These are phyloP conservation scores for Anadara kagoshimensis DNA, from an alignment of 1,140 invertebrate species.

Conservation along the genomic window DNA sequence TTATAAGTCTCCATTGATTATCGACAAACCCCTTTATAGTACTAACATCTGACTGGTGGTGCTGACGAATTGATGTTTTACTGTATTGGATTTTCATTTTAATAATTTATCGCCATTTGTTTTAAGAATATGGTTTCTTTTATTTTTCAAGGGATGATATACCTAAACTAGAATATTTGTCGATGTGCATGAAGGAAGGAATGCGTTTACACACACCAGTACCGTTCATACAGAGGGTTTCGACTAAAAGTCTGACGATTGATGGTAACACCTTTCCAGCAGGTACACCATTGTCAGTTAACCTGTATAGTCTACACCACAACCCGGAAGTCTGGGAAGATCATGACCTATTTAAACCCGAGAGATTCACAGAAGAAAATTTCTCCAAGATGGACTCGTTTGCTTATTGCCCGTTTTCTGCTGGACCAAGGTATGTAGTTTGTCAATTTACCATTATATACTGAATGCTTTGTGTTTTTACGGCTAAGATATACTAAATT, in stretches of 20 bases:
- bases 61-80: no score
- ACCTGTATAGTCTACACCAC: conserved; percentile 45
- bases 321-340: conserved; percentile 42
- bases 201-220: conserved; percentile 69
- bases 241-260: conserved; percentile 79
- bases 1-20: no score
- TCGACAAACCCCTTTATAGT: no score
- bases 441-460: background rate
- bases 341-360: conserved; percentile 55
- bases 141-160: conserved; percentile 50
- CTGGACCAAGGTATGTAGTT: conserved; percentile 58
- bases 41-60: no score
- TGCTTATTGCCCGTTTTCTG: conserved; percentile 67
- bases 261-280: conserved; percentile 50
- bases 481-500: background rate
- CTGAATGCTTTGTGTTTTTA: no score
- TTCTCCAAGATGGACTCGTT: conserved; percentile 50
- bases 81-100: no score
- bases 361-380: conserved; percentile 63
- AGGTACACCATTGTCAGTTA: conserved; percentile 40
- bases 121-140: no score
- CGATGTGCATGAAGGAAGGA: conserved; percentile 71
- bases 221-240: conserved; percentile 82
- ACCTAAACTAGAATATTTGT: conserved; percentile 65
- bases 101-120: no score